These are phyloP conservation scores for Pseudopipra pipra DNA, from an alignment of 2,113 vertebrate species.

Conservation along the genomic window DNA sequence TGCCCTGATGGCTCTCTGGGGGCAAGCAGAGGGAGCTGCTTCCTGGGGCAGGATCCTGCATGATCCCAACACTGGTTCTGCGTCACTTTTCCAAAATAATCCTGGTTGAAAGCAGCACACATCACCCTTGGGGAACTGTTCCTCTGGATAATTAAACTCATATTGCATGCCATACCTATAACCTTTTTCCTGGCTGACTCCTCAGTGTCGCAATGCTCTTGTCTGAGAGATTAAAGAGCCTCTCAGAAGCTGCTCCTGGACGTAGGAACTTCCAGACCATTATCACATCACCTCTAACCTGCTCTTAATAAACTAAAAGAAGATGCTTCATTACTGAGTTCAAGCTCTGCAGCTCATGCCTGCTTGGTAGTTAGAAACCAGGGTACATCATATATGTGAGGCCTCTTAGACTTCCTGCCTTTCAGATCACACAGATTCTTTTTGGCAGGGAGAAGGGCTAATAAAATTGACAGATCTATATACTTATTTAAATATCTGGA, in stretches of 20 bases:
- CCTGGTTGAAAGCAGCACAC: not conserved
- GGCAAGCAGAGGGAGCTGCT: not conserved
- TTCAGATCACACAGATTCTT: not conserved
- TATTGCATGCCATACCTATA: not conserved
- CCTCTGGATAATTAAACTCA: not conserved
- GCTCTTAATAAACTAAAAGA: not conserved
- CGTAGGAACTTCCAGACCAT: not conserved
- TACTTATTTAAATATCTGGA: not conserved
- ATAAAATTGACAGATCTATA: not conserved
- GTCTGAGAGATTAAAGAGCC: not conserved
- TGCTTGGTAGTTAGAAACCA: not conserved
- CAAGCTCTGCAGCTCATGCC: not conserved
- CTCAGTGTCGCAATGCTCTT: not conserved
- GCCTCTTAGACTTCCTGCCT: not conserved
- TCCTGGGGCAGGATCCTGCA: not conserved
- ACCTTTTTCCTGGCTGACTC: not conserved
- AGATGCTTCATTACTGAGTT: not conserved
- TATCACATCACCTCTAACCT: conserved; percentile 14
- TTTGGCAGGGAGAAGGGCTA: not conserved
- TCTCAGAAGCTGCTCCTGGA: not conserved
- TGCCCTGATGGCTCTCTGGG: not conserved
- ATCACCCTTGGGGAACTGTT: not conserved
- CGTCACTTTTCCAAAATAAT: not conserved
- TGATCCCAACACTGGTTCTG: not conserved
- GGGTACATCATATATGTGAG: fast-evolving